Percentiles rank a stretch among this genome's conserved stretches.
phyloP scores from a whole-genome alignment of 2,113 vertebrate species.

The Apus apus region DNA sequence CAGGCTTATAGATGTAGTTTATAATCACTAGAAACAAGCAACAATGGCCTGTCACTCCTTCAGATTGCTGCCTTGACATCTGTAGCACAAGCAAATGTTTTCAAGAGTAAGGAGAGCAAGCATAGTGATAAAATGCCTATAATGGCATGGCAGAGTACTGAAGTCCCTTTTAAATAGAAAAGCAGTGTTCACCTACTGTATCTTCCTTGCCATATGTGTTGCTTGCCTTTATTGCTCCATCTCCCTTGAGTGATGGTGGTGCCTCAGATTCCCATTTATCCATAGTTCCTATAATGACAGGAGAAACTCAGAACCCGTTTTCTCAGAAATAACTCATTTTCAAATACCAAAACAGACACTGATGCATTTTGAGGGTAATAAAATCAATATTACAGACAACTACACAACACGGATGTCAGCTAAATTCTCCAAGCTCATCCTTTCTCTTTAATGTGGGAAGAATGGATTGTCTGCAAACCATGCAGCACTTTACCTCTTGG shows the following conservation, averaged over 20 bases:
- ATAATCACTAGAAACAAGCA: not conserved
- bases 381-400: not conserved
- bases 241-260: not conserved
- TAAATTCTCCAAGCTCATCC: not conserved
- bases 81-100: not conserved
- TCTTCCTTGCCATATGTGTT: not conserved
- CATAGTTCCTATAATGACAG: constrained; percentile 44
- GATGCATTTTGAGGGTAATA: not conserved
- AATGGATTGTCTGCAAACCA: fast-evolving
- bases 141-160: not conserved
- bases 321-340: not conserved
- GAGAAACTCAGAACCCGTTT: not conserved
- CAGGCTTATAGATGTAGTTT: not conserved
- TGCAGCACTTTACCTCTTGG: not conserved
- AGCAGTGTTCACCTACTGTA: not conserved
- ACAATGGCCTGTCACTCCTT: not conserved
- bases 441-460: not conserved
- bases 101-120: not conserved
- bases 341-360: not conserved
- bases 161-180: not conserved
- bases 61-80: no score
- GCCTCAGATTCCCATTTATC: not conserved
- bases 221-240: not conserved
- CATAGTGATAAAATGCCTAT: not conserved
- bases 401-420: not conserved